phyloP scores from a whole-genome alignment of 2,113 vertebrate genomes.

The Chlamydotis undulata region DNA sequence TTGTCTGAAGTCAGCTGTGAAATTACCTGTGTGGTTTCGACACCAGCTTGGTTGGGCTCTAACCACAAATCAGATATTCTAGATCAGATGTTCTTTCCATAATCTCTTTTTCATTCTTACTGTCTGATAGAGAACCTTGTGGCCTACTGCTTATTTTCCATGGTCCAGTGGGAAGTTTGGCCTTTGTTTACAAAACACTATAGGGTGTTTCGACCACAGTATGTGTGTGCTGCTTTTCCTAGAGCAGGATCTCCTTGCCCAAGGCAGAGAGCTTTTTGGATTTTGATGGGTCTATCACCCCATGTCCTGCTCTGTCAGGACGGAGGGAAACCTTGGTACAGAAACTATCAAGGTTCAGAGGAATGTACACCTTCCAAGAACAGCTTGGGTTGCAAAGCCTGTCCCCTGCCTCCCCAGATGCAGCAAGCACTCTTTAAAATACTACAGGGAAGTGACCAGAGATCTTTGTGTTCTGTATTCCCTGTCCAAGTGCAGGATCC shows the following conservation, averaged over 20 bases:
- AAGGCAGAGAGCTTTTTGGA: not conserved
- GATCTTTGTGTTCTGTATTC: not conserved
- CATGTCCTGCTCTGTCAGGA: not conserved
- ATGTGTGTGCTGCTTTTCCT: not conserved
- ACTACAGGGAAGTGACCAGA: not conserved
- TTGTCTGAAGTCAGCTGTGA: not conserved
- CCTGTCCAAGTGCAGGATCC: not conserved
- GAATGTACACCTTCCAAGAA: not conserved
- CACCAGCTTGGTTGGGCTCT: not conserved
- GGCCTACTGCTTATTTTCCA: not conserved
- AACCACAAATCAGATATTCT: not conserved
- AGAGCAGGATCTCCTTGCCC: not conserved
- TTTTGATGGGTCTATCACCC: not conserved
- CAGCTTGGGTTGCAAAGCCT: not conserved
- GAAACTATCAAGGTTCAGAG: not conserved
- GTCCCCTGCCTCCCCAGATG: not conserved
- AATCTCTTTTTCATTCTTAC: not conserved
- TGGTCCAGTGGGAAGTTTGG: not conserved
- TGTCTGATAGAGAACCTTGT: not conserved
- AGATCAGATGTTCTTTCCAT: not conserved
- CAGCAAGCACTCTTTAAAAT: not conserved
- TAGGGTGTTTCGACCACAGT: not conserved
- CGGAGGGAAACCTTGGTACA: not conserved
- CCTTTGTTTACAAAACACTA: not conserved
- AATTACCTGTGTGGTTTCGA: not conserved